Conservation (phyloP, 2,113 vertebrate species). For the Puffinus mauretanicus region DNA sequence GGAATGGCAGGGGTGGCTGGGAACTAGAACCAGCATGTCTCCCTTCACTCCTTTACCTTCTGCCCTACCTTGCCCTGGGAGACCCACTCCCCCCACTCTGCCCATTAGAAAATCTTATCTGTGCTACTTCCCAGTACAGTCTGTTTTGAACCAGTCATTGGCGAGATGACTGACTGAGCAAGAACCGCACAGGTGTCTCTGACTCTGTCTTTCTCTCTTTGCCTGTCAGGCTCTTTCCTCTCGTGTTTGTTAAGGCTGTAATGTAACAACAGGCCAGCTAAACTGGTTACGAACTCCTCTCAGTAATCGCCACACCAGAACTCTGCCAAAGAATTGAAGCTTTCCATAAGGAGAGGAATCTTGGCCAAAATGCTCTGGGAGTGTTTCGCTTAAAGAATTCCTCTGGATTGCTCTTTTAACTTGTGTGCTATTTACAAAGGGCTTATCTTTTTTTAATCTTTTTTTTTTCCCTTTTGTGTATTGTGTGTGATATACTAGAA, state of each 20-base stretch:
- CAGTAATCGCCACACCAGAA: not conserved
- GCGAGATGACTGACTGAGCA: not conserved
- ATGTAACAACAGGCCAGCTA: not conserved
- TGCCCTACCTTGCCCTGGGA: not conserved
- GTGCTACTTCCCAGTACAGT: not conserved
- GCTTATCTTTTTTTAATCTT: not conserved
- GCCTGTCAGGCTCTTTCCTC: not conserved
- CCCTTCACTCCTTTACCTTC: not conserved
- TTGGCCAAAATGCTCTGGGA: not conserved
- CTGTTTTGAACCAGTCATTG: not conserved
- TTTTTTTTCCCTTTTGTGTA: not conserved
- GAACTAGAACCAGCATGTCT: not conserved
- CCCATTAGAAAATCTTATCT: not conserved
- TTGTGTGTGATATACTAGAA: conserved; percentile 78
- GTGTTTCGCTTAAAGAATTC: not conserved
- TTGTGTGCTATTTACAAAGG: not conserved
- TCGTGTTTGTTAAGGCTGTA: not conserved
- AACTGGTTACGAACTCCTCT: not conserved
- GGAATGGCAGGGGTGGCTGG: not conserved
- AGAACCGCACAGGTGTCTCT: not conserved
- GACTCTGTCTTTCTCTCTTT: not conserved
- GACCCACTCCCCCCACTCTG: not conserved
- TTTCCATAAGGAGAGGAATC: not conserved
- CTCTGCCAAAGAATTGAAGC: not conserved
- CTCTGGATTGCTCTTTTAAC: not conserved